A percentile compares a stretch with the other conserved stretches of the same genome.
Conservation (phyloP, 2,113 vertebrate species). For the Furnarius figulus region DNA sequence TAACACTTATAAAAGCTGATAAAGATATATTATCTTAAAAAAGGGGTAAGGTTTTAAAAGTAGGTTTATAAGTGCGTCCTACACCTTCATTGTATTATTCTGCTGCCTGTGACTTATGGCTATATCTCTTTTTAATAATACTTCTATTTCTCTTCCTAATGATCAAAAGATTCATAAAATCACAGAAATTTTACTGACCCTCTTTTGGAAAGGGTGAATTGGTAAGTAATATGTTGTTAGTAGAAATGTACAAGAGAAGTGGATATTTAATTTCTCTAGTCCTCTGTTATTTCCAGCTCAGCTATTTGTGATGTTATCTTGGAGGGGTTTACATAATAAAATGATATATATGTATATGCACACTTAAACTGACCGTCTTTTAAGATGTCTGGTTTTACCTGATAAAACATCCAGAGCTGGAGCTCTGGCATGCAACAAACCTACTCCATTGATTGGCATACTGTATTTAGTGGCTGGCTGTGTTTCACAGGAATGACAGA, state of each 20-base stretch:
- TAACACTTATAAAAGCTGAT: conserved; percentile 29
- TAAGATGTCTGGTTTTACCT: neutral
- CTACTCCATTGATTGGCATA: neutral
- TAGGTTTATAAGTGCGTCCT: neutral
- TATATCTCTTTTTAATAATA: neutral
- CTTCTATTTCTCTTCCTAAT: neutral
- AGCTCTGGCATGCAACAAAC: neutral
- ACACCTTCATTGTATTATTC: neutral
- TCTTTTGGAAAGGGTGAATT: neutral
- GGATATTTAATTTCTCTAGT: neutral
- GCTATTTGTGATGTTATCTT: neutral
- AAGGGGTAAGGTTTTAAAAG: conserved; percentile 20
- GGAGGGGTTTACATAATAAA: neutral
- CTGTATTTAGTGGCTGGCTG: neutral
- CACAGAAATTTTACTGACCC: neutral
- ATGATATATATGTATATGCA: neutral
- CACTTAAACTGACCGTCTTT: neutral
- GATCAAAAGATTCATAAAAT: neutral
- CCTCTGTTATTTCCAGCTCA: neutral
- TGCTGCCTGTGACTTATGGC: neutral
- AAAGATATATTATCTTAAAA: conserved; percentile 49
- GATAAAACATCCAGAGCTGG: neutral
- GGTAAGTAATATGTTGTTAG: neutral
- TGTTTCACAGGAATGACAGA: neutral
- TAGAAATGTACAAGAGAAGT: neutral